Base-by-base conservation (phyloP, 2,113 vertebrate genomes). In the Loxodonta africana region DNA sequence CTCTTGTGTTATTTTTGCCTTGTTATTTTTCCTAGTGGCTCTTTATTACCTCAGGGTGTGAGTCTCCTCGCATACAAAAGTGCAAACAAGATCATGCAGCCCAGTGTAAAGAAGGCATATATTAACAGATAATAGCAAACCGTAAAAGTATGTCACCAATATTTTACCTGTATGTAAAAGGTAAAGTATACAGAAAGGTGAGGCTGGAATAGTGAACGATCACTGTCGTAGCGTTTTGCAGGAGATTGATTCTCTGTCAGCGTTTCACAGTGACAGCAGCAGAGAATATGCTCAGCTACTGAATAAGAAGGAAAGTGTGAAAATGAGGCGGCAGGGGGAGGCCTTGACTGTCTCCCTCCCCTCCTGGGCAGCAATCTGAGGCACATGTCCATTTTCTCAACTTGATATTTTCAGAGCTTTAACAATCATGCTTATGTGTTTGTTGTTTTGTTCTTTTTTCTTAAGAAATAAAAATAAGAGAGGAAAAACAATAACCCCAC, bases 101-200 rank as follows among this genome's bases (percentile, higher is more conserved):
- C 51, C 30, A 48, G 30, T 0, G 0, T 1, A 8, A n/a, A 20
- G 5, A 73, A 8, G 53, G 28, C 6, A n/a, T 25, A 8, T 18
- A 60, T 9, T 11, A 62, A 48, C 30, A 63, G n/a, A 62, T 28
- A 46, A 41, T n/a, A 0, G 20, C 18, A 44, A 3, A 41, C 30
- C 21, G 17, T 20, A n/a, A 67, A 60, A 93, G n/a, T 28, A 44
- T 26, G 28, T n/a, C 28, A 10, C 28, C 7, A 0, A 25, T 46
- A 74, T 21, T 57, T 80, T 69, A 57, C 83, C 28, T 69, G 26
- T 53, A 69, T 14, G 57, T 11, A 63, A 92, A 37, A 69, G 9
- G 2, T 14, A 21, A 48, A 7, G 62, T 5, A 53, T 71, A 37
- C 37, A 18, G 46, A 53, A 25, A 48, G 53, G 53, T 14, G 1